These are phyloP conservation scores for Tachyglossus aculeatus DNA, from an alignment of 2,797 vertebrate genomes.

Conservation along the genomic window DNA sequence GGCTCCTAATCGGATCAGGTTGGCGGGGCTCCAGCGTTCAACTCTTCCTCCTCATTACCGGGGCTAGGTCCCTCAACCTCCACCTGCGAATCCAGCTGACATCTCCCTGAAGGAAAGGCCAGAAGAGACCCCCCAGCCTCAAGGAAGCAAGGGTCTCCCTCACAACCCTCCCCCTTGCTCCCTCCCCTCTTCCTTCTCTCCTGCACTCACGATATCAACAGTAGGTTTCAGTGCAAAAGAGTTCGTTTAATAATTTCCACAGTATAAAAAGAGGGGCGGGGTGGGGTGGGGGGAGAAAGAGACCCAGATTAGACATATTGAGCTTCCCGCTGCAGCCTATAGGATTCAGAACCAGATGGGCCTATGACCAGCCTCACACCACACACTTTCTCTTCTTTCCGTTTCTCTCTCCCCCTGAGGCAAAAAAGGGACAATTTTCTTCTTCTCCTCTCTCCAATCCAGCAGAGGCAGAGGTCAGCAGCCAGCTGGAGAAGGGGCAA, in stretches of 20 bases:
- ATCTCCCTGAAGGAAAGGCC: too few relatives aligned
- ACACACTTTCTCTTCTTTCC: too few relatives aligned
- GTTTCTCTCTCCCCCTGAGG: neutral
- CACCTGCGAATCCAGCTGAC: too few relatives aligned
- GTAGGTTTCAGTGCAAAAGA: neutral
- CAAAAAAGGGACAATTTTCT: neutral
- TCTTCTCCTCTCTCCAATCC: neutral
- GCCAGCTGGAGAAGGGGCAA: slow-evolving; percentile 80
- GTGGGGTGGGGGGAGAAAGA: neutral
- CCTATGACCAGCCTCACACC: too few relatives aligned
- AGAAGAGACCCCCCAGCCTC: too few relatives aligned
- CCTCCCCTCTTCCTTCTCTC: too few relatives aligned
- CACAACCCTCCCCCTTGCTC: too few relatives aligned
- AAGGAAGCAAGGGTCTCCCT: too few relatives aligned
- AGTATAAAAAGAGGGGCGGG: neutral
- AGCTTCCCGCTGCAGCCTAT: neutral
- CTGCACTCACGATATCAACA: neutral
- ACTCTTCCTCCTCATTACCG: too few relatives aligned
- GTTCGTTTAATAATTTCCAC: neutral
- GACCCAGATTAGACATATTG: neutral
- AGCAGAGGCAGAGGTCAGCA: slow-evolving; percentile 71
- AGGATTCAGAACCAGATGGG: neutral
- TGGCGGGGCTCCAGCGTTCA: too few relatives aligned
- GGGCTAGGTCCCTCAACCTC: too few relatives aligned
- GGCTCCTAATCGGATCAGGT: too few relatives aligned